Base-by-base conservation (phyloP, 2,113 vertebrate species). In the Saccopteryx leptura region DNA sequence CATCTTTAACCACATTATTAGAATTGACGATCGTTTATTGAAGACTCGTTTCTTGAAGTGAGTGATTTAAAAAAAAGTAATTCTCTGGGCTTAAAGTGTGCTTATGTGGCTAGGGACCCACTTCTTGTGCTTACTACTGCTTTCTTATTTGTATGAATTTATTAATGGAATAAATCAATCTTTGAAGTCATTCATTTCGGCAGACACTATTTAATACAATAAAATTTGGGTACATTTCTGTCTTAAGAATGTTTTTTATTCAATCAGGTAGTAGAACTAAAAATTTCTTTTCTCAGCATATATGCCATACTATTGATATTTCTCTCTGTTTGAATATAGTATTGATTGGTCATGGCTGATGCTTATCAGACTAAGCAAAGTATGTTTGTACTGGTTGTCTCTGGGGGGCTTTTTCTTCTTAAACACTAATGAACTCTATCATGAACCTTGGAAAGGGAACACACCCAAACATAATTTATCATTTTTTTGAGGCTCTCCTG, bases 131-230 rank as follows among this genome's bases (percentile, higher is more conserved):
- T 46, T 65, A 82, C 21, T 79, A 23, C 31, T 82, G 52, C n/a
- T 91, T 88, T 84, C 39, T 82, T 88, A 92, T 69, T 82, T 82
- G 50, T 96, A 93, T 94, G 79, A 89, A 69, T 91, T 83, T 66
- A 80, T 48, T 95, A 76, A 39, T 80, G 74, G n/a, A 63, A 23
- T 56, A 85, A 85, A 81, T 54, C n/a, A n/a, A 80, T 24, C 54
- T 82, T 94, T 56, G 74, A 91, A 91, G 23, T 74, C 31, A 48
- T 86, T 82, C 31, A 75, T 23, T 85, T 50, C 52, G 33, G n/a
- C 26, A 95, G 50, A 65, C 60, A 81, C 12, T 86, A 66, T 86
- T 89, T 60, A 86, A 33, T 87, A 23, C 75, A 75, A 72, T 52
- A 60, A 52, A 90, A 93, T 68, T 89, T 83, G 58, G 50, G 8